Percentiles rank a stretch among this genome's conserved stretches.
Conservation (phyloP, 2,888 invertebrate genomes). For the Cerastoderma edule region DNA sequence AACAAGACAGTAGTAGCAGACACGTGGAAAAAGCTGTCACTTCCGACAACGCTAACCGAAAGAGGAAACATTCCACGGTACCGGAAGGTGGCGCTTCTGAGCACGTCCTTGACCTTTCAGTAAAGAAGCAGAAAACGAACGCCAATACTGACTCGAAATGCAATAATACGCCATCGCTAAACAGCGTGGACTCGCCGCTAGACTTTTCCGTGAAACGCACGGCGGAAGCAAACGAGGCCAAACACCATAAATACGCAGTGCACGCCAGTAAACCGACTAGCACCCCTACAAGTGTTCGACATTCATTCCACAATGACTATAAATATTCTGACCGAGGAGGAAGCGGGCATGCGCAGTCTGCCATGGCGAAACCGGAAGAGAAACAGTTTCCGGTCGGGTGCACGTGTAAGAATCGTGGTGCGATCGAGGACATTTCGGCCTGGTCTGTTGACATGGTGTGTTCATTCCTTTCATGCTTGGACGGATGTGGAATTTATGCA, state of each 20-base stretch:
- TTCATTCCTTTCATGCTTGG: slow-evolving; percentile 64
- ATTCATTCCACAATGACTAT: slow-evolving; percentile 10
- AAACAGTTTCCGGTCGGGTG: slow-evolving; percentile 16
- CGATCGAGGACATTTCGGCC: slow-evolving; percentile 59
- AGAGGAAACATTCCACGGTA: slow-evolving; percentile 43
- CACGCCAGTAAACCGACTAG: slow-evolving; percentile 9
- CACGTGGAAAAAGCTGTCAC: not conserved
- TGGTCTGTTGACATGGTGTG: slow-evolving; percentile 73
- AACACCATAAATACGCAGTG: not conserved
- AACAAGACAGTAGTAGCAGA: too few relatives aligned
- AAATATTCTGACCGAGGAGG: slow-evolving; percentile 1
- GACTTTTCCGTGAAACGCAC: slow-evolving; percentile 53
- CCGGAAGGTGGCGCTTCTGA: not conserved
- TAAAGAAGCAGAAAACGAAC: slow-evolving; percentile 41
- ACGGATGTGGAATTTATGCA: slow-evolving; percentile 69
- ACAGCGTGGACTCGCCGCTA: slow-evolving; percentile 39
- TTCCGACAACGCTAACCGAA: slow-evolving; percentile 20
- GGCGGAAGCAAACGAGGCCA: not conserved
- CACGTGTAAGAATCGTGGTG: slow-evolving; percentile 7
- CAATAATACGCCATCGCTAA: not conserved
- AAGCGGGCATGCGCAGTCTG: slow-evolving; percentile 2
- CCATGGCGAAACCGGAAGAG: slow-evolving; percentile 2
- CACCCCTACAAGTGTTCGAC: slow-evolving; percentile 12
- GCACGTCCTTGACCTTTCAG: slow-evolving; percentile 51
- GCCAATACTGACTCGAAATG: not conserved